Conservation (phyloP, 2,888 invertebrate genomes). For the Gymnosoma rotundatum region DNA sequence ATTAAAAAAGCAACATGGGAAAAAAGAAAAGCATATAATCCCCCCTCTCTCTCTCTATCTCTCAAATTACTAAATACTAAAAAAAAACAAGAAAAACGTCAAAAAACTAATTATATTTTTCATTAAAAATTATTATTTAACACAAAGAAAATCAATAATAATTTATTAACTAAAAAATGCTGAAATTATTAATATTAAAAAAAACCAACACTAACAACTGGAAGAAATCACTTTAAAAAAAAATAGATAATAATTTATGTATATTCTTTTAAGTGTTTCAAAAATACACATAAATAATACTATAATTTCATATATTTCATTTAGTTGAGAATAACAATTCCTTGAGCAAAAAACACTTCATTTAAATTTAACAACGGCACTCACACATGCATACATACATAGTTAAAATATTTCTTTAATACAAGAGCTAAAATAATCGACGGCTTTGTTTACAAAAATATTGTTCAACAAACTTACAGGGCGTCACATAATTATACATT, state of each 20-base stretch:
- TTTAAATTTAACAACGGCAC: constrained; percentile 8
- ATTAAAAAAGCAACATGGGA: constrained; percentile 35
- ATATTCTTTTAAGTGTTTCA: constrained; percentile 28
- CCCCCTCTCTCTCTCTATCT: constrained; percentile 56
- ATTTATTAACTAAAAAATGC: constrained; percentile 38
- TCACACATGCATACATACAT: not conserved
- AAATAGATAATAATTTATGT: not conserved
- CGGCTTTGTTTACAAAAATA: constrained; percentile 42
- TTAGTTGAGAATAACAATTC: constrained; percentile 42
- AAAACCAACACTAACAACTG: constrained; percentile 46
- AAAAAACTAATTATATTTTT: constrained; percentile 65
- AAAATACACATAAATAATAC: not conserved
- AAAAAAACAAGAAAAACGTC: constrained; percentile 31
- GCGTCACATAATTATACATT: constrained; percentile 25
- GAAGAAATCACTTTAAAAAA: constrained; percentile 45
- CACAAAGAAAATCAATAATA: constrained; percentile 13
- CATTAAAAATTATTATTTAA: constrained; percentile 60
- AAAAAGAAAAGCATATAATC: constrained; percentile 62
- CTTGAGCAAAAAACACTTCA: constrained; percentile 43
- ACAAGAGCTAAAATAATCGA: constrained; percentile 25
- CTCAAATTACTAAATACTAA: constrained; percentile 64
- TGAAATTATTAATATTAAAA: constrained; percentile 34
- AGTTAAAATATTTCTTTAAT: constrained; percentile 23
- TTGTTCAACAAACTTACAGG: constrained; percentile 53
- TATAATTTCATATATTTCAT: constrained; percentile 29